Conservation (phyloP, 2,113 vertebrate genomes). For the Salvelinus fontinalis region DNA sequence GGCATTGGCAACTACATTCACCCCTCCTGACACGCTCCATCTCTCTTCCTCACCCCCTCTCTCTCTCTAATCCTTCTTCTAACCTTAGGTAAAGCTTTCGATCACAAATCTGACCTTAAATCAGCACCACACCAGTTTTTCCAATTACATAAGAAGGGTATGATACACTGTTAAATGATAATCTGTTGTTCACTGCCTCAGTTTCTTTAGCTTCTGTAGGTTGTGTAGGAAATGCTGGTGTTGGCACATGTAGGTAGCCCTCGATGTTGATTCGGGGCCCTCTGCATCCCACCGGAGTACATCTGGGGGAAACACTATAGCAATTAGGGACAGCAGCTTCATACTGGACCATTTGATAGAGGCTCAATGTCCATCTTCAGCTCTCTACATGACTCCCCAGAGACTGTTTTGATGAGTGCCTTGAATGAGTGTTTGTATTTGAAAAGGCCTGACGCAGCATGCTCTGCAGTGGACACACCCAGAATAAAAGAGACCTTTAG, state of each 20-base stretch:
- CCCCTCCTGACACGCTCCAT: too few species aligned
- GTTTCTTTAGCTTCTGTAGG: neutral
- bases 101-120: too few species aligned
- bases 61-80: neutral
- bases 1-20: conserved; percentile 20
- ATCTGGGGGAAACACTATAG: conserved; percentile 3
- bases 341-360: neutral
- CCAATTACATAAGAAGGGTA: neutral
- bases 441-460: conserved; percentile 55
- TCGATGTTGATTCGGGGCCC: neutral
- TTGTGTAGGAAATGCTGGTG: neutral
- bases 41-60: neutral
- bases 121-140: too few species aligned
- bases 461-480: conserved; percentile 37
- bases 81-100: too few species aligned
- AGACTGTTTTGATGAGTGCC: conserved; percentile 48
- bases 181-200: neutral
- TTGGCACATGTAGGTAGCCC: too few species aligned
- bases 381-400: conserved; percentile 8
- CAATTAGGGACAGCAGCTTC: neutral
- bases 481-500: conserved; percentile 57
- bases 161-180: neutral
- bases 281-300: neutral
- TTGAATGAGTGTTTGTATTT: conserved; percentile 49
- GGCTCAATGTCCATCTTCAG: conserved; percentile 16